phyloP scores from a whole-genome alignment of 1,140 invertebrate genomes.

The Zaprionus vittiger region DNA sequence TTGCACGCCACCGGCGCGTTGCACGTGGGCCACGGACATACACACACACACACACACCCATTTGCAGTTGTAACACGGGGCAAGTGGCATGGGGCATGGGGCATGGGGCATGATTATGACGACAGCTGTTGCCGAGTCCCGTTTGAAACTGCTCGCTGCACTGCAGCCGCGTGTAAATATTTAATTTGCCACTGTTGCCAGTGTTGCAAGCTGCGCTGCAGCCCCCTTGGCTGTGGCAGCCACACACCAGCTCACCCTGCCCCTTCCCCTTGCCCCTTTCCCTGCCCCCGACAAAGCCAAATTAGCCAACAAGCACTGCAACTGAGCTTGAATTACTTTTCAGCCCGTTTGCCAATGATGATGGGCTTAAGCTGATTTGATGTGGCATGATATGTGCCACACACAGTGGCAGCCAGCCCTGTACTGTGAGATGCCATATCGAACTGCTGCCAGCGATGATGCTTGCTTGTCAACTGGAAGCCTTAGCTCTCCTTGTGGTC shows the following conservation, averaged over 20 bases:
- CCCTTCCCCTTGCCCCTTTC: too few species aligned
- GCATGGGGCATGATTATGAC: slow-evolving; percentile 36
- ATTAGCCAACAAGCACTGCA: slow-evolving; percentile 28
- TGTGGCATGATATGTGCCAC: slow-evolving; percentile 4
- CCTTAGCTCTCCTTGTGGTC: neutral
- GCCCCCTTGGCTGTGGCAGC: slow-evolving; percentile 5
- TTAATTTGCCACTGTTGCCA: slow-evolving; percentile 40
- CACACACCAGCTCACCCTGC: neutral
- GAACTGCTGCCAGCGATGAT: neutral
- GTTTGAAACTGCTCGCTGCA: slow-evolving; percentile 18
- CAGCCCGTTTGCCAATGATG: slow-evolving; percentile 12
- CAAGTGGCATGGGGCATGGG: neutral
- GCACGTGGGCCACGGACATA: neutral
- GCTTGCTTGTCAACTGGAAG: neutral
- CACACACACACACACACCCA: neutral
- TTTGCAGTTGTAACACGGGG: neutral
- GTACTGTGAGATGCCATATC: neutral
- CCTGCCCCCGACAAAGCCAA: neutral
- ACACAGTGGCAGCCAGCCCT: neutral
- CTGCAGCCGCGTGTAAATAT: slow-evolving; percentile 43
- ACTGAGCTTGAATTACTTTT: slow-evolving; percentile 33
- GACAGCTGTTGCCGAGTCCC: slow-evolving; percentile 23
- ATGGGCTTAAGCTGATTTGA: slow-evolving; percentile 14
- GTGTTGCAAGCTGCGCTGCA: neutral
- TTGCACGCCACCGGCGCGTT: neutral